Evolutionary conservation across 2,888 invertebrate species (phyloP).

Genomic region (Eupithecia tripunctaria): DNA sequence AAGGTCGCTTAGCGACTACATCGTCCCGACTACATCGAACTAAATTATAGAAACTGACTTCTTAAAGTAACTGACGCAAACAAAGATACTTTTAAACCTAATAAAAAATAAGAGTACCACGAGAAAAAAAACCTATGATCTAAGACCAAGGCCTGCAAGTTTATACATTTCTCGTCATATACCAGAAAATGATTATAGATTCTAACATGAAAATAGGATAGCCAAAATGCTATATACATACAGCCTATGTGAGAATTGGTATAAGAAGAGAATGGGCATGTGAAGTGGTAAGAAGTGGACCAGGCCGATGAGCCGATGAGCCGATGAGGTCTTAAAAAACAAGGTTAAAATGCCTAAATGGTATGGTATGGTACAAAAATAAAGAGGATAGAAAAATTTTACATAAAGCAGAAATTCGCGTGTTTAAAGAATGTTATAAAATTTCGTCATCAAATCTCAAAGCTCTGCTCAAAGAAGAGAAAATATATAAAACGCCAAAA

Average conservation of each 20-base stretch:
- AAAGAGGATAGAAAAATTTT: not conserved
- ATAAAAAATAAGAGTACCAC: not conserved
- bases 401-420: not conserved
- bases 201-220: too few species aligned
- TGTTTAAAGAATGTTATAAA: not conserved
- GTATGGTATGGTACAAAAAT: conserved; percentile 4
- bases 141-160: not conserved
- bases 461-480: not conserved
- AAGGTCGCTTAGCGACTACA: not conserved
- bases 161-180: too few species aligned
- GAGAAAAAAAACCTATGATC: not conserved
- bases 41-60: too few species aligned
- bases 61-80: not conserved
- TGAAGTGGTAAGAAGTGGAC: conserved; percentile 5
- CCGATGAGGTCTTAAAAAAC: not conserved
- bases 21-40: not conserved
- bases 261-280: not conserved
- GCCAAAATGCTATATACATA: not conserved
- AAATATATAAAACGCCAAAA: not conserved
- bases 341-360: not conserved
- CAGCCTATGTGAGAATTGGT: not conserved
- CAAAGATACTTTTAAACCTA: not conserved
- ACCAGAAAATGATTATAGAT: too few species aligned
- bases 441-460: not conserved
- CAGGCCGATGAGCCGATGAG: not conserved